These are phyloP conservation scores for Salpingus planirostris DNA, from an alignment of 2,888 invertebrate genomes.

Conservation along the genomic window DNA sequence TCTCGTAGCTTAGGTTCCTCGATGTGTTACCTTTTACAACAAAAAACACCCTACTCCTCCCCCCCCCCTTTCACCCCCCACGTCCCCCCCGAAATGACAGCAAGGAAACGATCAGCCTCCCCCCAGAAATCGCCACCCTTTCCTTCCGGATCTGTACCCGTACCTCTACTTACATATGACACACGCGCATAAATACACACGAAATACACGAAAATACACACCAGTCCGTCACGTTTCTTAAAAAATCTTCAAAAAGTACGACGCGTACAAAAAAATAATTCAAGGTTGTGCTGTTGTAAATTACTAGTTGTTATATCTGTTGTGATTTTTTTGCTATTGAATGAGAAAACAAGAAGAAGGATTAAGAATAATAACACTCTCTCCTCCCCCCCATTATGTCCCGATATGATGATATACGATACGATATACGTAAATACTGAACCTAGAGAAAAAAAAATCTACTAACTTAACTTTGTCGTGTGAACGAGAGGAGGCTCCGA, in stretches of 20 bases:
- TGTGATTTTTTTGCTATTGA: slow-evolving; percentile 43
- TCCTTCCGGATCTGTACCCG: no score
- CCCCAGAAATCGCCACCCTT: no score
- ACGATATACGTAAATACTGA: slow-evolving; percentile 44
- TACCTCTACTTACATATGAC: no score
- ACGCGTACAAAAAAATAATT: slow-evolving; percentile 38
- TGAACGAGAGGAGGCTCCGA: slow-evolving; percentile 4
- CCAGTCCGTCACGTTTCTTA: slow-evolving; percentile 27
- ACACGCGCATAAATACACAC: no score
- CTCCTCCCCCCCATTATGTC: no score
- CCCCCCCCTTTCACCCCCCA: slow-evolving; percentile 49
- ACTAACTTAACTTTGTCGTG: slow-evolving; percentile 4
- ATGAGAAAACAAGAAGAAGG: slow-evolving; percentile 27
- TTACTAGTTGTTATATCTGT: slow-evolving; percentile 45
- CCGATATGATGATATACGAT: slow-evolving; percentile 32
- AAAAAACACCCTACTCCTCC: slow-evolving; percentile 45
- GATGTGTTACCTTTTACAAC: slow-evolving; percentile 49
- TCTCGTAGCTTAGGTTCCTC: slow-evolving; percentile 45
- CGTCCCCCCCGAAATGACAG: slow-evolving; percentile 29
- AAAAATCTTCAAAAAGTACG: slow-evolving; percentile 31
- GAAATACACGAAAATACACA: no score
- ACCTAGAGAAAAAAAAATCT: slow-evolving; percentile 28
- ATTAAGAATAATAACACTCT: slow-evolving; percentile 27
- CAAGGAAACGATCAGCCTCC: slow-evolving; percentile 25
- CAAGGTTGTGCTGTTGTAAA: slow-evolving; percentile 46